A percentile compares a stretch with the other conserved stretches of the same genome.
Evolutionary conservation across 2,888 invertebrate species (phyloP).

Genomic region (Brachynemurus nebulosus): DNA sequence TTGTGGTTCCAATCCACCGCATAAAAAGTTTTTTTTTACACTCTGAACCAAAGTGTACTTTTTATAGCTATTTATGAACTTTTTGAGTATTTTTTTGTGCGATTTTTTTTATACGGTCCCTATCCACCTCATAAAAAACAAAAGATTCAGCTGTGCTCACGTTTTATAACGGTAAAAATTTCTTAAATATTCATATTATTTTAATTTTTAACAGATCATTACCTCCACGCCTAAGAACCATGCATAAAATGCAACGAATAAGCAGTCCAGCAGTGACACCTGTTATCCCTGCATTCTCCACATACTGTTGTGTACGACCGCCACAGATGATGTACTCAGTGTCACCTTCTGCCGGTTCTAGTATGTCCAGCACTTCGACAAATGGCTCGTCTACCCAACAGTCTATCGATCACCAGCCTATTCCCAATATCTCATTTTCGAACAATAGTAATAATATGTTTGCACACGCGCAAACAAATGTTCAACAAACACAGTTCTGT

Average conservation of each 20-base stretch:
- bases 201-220: conserved; percentile 19
- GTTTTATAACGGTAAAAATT: too few species aligned
- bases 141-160: too few species aligned
- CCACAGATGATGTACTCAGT: background rate
- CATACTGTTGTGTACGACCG: background rate
- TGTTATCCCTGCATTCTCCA: background rate
- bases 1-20: too few species aligned
- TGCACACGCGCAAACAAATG: too few species aligned
- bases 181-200: background rate
- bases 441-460: background rate
- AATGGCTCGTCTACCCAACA: background rate
- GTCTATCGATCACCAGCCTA: background rate
- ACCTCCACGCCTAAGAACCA: conserved; percentile 12
- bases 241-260: background rate
- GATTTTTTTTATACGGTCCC: too few species aligned
- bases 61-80: too few species aligned
- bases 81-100: too few species aligned
- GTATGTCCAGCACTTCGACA: background rate
- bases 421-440: too few species aligned
- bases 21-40: too few species aligned
- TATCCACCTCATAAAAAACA: too few species aligned
- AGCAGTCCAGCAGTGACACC: background rate
- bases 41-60: too few species aligned
- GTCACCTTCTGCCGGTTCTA: background rate
- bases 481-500: background rate